Base-by-base conservation (phyloP, 2,888 invertebrate species). In the Diarsia dahlii region DNA sequence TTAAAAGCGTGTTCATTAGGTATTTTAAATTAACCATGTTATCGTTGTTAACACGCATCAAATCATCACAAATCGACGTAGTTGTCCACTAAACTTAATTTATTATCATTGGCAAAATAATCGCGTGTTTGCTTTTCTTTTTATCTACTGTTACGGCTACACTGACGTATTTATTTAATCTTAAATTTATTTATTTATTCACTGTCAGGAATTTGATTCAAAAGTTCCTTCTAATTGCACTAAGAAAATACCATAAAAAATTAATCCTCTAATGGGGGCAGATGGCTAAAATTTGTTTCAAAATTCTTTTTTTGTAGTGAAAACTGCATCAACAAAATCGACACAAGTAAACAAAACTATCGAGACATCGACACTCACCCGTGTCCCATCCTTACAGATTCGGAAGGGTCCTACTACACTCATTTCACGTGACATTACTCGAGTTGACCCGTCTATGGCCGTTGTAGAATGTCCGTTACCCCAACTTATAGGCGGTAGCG, bases 391-490 rank as follows among this genome's bases (percentile, higher is more conserved):
- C 88, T 92, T 94, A 92, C 46, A 67, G 78, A 90, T 91, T 91
- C 86, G 90, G 88, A 91, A 92, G 90, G 92, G 92, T 90, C 91
- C 89, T 86, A 80, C 84, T 83, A 87, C 89, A 91, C 91, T 94
- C 94, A 95, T 95, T 95, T 94, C 94, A 95, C 94, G 94, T 95
- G 93, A 95, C 95, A 94, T 95, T 95, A 94, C 93, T 90, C 92
- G 88, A 91, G 91, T 89, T 93, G 95, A 95, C 95, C 95, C 94
- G 80, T 88, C 86, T 89, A 92, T 91, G 90, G 88, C 87, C 89
- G 84, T 78, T 81, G 88, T 88, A 87, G 88, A 82, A 83, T 84
- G 84, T 84, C 71, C 45, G 50, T 10, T 48, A 79, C 3, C 3
- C 1, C 67, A 86, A 81, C 68, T 64, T 34, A 87, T 65, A 81